A percentile compares a stretch with the other conserved stretches of the same genome.
phyloP scores from a whole-genome alignment of 2,797 vertebrate species.

The Ibycter americanus region DNA sequence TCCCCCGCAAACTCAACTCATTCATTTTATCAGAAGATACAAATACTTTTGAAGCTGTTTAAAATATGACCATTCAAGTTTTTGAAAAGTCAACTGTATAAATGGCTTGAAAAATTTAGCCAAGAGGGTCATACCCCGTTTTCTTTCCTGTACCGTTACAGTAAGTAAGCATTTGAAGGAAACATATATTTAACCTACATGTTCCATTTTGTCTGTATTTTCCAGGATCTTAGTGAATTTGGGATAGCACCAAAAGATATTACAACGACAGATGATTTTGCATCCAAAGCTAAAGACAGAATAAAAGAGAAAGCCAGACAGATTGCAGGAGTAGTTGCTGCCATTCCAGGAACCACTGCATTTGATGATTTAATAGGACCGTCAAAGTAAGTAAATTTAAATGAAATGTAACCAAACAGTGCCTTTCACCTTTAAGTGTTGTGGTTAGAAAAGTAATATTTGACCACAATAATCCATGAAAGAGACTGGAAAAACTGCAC shows the following conservation, averaged over 20 bases:
- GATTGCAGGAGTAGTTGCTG: conserved; percentile 79
- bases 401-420: background rate
- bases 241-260: conserved; percentile 93
- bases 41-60: background rate
- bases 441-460: background rate
- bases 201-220: background rate
- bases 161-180: background rate
- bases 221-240: conserved; percentile 91
- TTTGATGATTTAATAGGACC: conserved; percentile 90
- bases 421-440: background rate
- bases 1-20: background rate
- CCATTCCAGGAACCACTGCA: conserved; percentile 89
- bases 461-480: background rate
- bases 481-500: background rate
- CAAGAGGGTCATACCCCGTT: background rate
- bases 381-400: conserved; percentile 79
- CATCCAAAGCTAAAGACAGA: conserved; percentile 82
- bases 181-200: background rate
- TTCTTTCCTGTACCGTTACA: background rate
- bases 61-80: background rate
- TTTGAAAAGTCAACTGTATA: background rate
- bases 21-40: background rate
- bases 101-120: background rate
- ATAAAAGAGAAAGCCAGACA: conserved; percentile 85
- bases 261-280: conserved; percentile 88